Base-by-base conservation (phyloP, 2,888 invertebrate species). In the Cantharis nigra region DNA sequence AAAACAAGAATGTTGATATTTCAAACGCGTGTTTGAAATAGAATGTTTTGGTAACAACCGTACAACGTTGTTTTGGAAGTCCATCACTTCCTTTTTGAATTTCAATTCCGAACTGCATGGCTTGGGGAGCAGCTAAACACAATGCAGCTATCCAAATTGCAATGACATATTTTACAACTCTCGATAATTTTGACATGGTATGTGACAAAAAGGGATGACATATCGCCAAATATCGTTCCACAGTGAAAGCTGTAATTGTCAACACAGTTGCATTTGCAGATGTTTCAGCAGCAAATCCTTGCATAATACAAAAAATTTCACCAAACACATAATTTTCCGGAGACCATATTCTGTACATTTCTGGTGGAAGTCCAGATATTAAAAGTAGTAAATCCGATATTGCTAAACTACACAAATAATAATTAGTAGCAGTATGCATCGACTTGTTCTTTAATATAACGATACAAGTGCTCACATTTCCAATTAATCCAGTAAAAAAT, bases 101-200 rank as follows among this genome's bases (percentile, higher is more conserved):
- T 67, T 89, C 84, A 0, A 91, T 86, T 0, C 90, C 89, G 67
- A 90, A 89, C 65, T 90, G 90, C 23, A 90, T 83, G 0, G 92
- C 95, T 85, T 94, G 94, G 0, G 95, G 95, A 65, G 94, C 89
- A 0, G 95, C 96, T 83, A 94, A 88, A 79, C 92, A 90, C 81
- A 96, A 88, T 0, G 97, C 94, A 0, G 93, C 89, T 72, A 95
- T 85, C 98, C 98, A 98, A 80, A 97, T 92, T 64, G 92, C 89
- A 20, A 96, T 87, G 63, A 98, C 95, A 83, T 96, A 93, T 85
- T 94, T 94, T 75, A 95, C 91, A 10, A 96, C 97, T 30, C 98
- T 91, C 14, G 96, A 94, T 63, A 97, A 89, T 84, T 96, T 96
- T 4, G 97, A 96, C 93, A 96, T 94, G 78, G 95, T 95, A 86